Evolutionary conservation across 2,797 vertebrate genomes (phyloP).

Genomic region (Mormyrops attenuatus): DNA sequence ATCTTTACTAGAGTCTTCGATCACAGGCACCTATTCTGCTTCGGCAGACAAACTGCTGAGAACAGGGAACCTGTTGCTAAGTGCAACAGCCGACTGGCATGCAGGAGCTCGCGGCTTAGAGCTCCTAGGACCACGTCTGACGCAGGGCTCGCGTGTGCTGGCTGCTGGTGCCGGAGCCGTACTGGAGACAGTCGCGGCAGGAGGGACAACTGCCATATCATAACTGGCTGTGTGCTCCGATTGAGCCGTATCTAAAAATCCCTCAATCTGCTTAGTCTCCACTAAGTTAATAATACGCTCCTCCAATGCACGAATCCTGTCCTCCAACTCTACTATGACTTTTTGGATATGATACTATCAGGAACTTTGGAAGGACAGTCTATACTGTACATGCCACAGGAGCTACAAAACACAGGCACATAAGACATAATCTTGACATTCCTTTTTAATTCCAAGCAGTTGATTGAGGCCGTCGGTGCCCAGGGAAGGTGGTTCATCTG

Average conservation of each 20-base stretch:
- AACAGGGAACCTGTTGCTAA: background rate
- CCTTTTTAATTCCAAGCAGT: background rate
- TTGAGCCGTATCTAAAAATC: background rate
- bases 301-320: background rate
- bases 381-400: background rate
- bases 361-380: background rate
- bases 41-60: background rate
- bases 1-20: background rate
- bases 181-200: background rate
- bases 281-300: background rate
- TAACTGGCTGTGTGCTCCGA: background rate
- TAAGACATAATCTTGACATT: background rate
- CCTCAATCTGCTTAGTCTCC: background rate
- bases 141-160: background rate
- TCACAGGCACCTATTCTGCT: background rate
- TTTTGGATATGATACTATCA: background rate
- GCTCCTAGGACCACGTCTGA: background rate
- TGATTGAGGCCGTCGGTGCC: background rate
- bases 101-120: background rate
- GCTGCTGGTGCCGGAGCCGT: background rate
- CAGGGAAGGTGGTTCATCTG: background rate
- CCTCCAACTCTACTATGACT: background rate
- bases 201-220: background rate
- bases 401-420: background rate
- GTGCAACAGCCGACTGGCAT: background rate